phyloP scores from a whole-genome alignment of 2,113 vertebrate genomes.

The Galbula dea region DNA sequence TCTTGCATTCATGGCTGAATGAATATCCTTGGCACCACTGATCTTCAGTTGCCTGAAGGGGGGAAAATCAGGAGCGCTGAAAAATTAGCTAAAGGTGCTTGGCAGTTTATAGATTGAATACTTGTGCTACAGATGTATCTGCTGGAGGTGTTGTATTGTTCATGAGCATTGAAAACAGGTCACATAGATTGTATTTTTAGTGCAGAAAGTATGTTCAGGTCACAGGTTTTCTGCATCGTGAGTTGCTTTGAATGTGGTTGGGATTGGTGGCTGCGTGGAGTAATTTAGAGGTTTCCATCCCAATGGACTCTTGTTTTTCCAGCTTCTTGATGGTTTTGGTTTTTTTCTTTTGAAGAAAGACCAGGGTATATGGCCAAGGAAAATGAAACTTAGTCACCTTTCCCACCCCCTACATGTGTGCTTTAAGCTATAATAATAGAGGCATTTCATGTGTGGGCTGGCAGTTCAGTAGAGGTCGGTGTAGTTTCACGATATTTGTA shows the following conservation, averaged over 20 bases:
- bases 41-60: neutral
- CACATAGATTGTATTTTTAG: neutral
- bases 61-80: neutral
- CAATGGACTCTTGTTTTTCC: neutral
- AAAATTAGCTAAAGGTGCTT: conserved; percentile 12
- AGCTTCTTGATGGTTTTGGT: neutral
- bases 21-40: conserved; percentile 39
- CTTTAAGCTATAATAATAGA: conserved; percentile 29
- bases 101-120: neutral
- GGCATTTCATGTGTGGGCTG: neutral
- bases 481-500: neutral
- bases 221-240: conserved; percentile 2
- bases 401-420: neutral
- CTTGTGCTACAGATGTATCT: neutral
- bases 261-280: neutral
- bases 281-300: conserved; percentile 27
- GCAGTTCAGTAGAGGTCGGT: neutral
- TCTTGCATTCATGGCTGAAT: conserved; percentile 12
- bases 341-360: conserved; percentile 3
- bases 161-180: neutral
- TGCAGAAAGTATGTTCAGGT: neutral
- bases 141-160: neutral
- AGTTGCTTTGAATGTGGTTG: conserved; percentile 20
- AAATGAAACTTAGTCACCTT: conserved; percentile 39
- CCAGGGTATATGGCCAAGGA: neutral